Evolutionary conservation across 2,888 invertebrate species (phyloP).

Genomic region (Drosophila nr. medialis): DNA sequence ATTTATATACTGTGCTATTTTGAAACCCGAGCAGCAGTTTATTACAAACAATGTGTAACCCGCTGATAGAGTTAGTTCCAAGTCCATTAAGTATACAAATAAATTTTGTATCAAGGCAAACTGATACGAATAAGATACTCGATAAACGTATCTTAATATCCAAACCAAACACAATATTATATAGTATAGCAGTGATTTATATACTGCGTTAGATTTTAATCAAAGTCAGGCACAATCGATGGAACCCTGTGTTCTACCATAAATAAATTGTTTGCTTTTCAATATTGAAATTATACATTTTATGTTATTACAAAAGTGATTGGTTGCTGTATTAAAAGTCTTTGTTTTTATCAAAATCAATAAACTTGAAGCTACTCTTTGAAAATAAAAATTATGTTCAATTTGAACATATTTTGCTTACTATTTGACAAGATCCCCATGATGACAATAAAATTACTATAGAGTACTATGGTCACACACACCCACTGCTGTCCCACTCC

Average conservation of each 20-base stretch:
- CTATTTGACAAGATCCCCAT: not conserved
- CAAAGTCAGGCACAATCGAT: not conserved
- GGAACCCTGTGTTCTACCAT: not conserved
- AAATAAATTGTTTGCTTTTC: not conserved
- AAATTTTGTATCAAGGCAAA: constrained; percentile 14
- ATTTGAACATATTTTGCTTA: not conserved
- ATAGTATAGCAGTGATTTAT: not conserved
- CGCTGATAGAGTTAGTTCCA: constrained; percentile 13
- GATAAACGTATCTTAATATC: not conserved
- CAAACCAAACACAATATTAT: not conserved
- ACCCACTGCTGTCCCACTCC: not conserved
- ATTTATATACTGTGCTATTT: constrained; percentile 29
- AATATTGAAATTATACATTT: not conserved
- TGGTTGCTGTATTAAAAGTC: not conserved
- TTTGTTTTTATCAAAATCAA: not conserved
- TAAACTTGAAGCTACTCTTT: not conserved
- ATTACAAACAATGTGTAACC: constrained; percentile 14
- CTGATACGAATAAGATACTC: not conserved
- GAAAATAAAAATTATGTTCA: not conserved
- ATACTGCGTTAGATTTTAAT: not conserved
- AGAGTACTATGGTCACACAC: not conserved
- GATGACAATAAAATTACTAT: not conserved
- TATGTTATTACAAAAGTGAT: not conserved
- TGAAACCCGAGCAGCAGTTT: constrained; percentile 16
- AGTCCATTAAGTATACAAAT: constrained; percentile 21